Evolutionary conservation across 2,113 vertebrate species (phyloP), one percentile per base, ranked within the genome.

Genomic region (Amphiprion ocellaris): DNA sequence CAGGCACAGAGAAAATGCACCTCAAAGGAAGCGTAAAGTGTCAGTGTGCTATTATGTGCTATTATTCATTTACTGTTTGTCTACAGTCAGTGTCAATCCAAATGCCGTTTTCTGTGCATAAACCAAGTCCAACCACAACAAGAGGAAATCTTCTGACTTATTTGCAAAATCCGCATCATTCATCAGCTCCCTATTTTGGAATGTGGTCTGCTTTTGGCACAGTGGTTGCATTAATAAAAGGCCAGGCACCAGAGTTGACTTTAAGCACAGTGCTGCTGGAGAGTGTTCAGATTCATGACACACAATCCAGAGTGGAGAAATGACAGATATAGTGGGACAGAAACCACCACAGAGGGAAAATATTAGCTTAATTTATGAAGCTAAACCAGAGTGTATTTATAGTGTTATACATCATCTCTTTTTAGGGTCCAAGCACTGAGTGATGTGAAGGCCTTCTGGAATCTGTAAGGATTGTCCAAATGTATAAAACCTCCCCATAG

Each of bases 1-100:
- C 5, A 61, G 71, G 66, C 77, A 24, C 30, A 58, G 26, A 67
- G 33, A 7, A 66, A 77, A 21, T 23, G 28, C 59, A 47, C 37
- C 9, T n/a, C 28, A 60, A 50, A 67, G 59, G 28, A 76, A 23
- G 26, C n/a, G 60, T 49, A 11, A 23, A 46, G 15, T 15, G 17
- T 30, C 24, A 7, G 0, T 26, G 24, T 61, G 56, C 41, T 66
- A 11, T 26, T 26, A 26, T 26, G 24, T 61, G 56, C 41, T 66
- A 11, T 26, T 26, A 26, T 26, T 26, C 30, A 60, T 23, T 41
- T 28, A 50, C 49, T 16, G 8, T 41, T 52, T 30, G 47, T 24
- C 19, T 12, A n/a, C 23, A 47, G 12, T 5, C 23, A 47, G 12
- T 5, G 10, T 17, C 11, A 14, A 23, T 54, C 23, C 54, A 14